Evolutionary conservation across 1,140 invertebrate species (phyloP).

Genomic region (Anastatus disparis): DNA sequence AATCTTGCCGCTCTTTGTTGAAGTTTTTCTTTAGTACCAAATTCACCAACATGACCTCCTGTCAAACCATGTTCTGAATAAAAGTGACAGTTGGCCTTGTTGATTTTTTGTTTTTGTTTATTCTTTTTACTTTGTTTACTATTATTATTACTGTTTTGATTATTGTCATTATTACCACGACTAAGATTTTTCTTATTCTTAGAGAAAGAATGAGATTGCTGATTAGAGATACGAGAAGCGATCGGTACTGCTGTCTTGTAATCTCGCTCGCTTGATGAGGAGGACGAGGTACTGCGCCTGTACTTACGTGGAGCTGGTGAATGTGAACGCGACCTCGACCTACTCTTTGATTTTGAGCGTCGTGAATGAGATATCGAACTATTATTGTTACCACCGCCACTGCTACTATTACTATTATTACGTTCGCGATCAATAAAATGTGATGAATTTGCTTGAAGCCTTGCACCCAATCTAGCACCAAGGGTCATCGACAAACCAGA

Average conservation of each 20-base stretch:
- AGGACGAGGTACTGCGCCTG: conserved; percentile 59
- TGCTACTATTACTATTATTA: too few relatives aligned
- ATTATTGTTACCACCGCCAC: conserved; percentile 13
- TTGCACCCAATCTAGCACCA: conserved; percentile 66
- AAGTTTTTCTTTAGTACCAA: conserved; percentile 78
- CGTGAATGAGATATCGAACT: conserved; percentile 43
- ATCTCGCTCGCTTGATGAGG: conserved; percentile 60
- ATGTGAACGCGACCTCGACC: conserved; percentile 48
- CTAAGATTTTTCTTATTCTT: conserved; percentile 55
- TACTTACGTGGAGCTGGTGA: conserved; percentile 57
- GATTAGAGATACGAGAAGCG: neutral
- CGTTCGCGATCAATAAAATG: too few relatives aligned
- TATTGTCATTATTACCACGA: neutral
- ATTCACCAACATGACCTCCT: conserved; percentile 70
- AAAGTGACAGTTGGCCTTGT: conserved; percentile 73
- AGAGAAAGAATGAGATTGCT: too few relatives aligned
- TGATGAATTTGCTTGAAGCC: conserved; percentile 40
- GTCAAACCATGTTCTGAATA: conserved; percentile 76
- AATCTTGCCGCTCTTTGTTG: conserved; percentile 90
- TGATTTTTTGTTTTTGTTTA: conserved; percentile 69
- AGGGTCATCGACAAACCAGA: conserved; percentile 67
- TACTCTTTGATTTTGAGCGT: conserved; percentile 49
- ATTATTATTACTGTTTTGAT: neutral
- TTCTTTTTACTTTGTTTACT: conserved; percentile 58
- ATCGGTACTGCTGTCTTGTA: conserved; percentile 49